A percentile compares a stretch with the other conserved stretches of the same genome.
Conservation (phyloP, 2,797 vertebrate genomes). For the Hipposideros larvatus region DNA sequence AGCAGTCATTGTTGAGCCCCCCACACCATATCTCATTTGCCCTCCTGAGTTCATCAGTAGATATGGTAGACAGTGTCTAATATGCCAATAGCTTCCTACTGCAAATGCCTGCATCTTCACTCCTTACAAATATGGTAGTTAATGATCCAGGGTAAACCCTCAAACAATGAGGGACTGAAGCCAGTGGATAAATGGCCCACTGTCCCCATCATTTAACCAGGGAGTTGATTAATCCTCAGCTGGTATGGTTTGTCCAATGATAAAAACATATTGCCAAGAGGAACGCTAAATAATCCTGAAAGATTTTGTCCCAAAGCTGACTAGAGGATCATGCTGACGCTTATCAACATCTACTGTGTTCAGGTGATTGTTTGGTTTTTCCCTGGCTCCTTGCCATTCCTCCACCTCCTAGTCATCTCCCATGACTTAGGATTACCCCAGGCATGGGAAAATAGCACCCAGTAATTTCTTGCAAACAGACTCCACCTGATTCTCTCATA, state of each 20-base stretch:
- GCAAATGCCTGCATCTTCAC: background rate
- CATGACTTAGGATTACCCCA: slow-evolving; percentile 69
- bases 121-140: background rate
- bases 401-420: slow-evolving; percentile 65
- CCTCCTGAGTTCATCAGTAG: slow-evolving; percentile 5
- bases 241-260: slow-evolving; percentile 16
- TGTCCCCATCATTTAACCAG: background rate
- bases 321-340: slow-evolving; percentile 7
- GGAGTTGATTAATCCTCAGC: background rate
- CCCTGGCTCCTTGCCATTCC: slow-evolving; percentile 59
- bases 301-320: slow-evolving; percentile 59
- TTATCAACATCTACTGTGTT: slow-evolving; percentile 66
- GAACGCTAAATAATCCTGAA: slow-evolving; percentile 58
- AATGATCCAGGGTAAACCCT: slow-evolving; percentile 21
- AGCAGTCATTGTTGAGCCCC: background rate
- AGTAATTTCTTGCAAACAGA: slow-evolving; percentile 75
- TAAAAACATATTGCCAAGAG: slow-evolving; percentile 48
- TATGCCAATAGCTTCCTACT: background rate
- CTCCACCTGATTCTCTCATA: slow-evolving; percentile 68
- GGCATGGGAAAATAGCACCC: slow-evolving; percentile 80
- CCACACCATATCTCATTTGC: background rate
- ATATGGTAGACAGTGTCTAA: background rate
- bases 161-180: background rate
- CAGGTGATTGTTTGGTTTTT: slow-evolving; percentile 56
- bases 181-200: background rate